Evolutionary conservation across 2,113 vertebrate species (phyloP).

Genomic region (Pristiophorus japonicus): DNA sequence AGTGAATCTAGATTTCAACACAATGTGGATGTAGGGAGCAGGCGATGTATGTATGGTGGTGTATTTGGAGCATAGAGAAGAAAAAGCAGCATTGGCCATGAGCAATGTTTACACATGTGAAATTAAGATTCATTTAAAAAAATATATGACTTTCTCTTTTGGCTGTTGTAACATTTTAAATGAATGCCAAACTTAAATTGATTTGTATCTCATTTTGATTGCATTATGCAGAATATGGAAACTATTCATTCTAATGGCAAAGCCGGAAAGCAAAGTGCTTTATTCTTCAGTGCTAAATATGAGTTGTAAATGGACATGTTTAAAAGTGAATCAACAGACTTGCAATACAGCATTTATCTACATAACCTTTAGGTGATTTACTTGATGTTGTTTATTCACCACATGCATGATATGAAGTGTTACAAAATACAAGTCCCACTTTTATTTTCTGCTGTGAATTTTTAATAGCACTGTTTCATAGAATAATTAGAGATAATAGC

Average conservation of each 20-base stretch:
- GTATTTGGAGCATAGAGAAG: not conserved
- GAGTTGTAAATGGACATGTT: not conserved
- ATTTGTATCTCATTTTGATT: not conserved
- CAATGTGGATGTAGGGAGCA: not conserved
- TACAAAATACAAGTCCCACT: not conserved
- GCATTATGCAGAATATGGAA: not conserved
- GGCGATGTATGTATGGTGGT: not conserved
- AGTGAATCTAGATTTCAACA: not conserved
- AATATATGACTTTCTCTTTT: not conserved
- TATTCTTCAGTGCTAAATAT: not conserved
- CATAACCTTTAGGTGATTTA: not conserved
- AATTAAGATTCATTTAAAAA: not conserved
- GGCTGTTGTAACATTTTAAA: not conserved
- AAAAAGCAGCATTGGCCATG: not conserved
- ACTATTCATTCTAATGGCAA: not conserved
- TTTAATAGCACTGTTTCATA: slow-evolving; percentile 53
- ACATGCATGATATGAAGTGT: not conserved
- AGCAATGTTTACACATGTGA: not conserved
- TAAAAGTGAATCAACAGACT: not conserved
- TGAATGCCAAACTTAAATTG: not conserved
- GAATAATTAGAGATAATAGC: slow-evolving; percentile 52
- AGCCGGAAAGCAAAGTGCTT: not conserved
- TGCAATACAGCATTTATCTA: not conserved
- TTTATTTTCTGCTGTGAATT: slow-evolving; percentile 37
- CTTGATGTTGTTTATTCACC: not conserved